Conservation (phyloP, 1,140 invertebrate species). For the Bursaphelenchus mucronatus region DNA sequence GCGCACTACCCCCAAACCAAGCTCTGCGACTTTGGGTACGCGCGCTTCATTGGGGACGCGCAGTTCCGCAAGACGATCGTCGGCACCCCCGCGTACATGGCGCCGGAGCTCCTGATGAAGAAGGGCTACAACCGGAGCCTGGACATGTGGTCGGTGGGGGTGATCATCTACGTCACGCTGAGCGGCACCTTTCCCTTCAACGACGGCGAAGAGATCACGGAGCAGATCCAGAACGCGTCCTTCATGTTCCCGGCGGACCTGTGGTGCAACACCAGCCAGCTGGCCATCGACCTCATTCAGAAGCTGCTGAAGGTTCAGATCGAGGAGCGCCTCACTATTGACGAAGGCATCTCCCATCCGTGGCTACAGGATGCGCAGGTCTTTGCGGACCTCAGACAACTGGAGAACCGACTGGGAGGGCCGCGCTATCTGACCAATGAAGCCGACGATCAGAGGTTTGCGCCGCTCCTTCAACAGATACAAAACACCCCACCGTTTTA, state of each 20-base stretch:
- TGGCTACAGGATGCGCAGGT: conserved; percentile 74
- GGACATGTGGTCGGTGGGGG: conserved; percentile 99
- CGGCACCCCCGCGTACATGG: conserved; percentile 77
- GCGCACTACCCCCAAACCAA: conserved; percentile 66
- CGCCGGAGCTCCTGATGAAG: conserved; percentile 93
- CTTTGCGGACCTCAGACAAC: conserved; percentile 41
- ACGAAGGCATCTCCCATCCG: conserved; percentile 85
- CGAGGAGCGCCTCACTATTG: conserved; percentile 69
- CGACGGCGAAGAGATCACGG: conserved; percentile 97
- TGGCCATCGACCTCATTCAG: conserved; percentile 94
- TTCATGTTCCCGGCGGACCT: conserved; percentile 99
- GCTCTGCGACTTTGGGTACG: conserved; percentile 97
- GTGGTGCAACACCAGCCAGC: conserved; percentile 90
- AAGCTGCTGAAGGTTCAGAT: conserved; percentile 83
- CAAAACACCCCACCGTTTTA: no score
- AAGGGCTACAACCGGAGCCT: conserved; percentile 89
- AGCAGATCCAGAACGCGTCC: conserved; percentile 97
- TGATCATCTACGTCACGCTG: conserved; percentile 85
- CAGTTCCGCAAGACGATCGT: conserved; percentile 94
- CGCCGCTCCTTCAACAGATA: background rate
- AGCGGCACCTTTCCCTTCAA: conserved; percentile 98
- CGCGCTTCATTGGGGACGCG: conserved; percentile 95
- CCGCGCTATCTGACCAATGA: conserved; percentile 31
- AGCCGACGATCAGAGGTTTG: conserved; percentile 7
- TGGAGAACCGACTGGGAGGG: conserved; percentile 40